Conservation (phyloP, 2,797 vertebrate species). For the Catamblyrhynchus diadema region DNA sequence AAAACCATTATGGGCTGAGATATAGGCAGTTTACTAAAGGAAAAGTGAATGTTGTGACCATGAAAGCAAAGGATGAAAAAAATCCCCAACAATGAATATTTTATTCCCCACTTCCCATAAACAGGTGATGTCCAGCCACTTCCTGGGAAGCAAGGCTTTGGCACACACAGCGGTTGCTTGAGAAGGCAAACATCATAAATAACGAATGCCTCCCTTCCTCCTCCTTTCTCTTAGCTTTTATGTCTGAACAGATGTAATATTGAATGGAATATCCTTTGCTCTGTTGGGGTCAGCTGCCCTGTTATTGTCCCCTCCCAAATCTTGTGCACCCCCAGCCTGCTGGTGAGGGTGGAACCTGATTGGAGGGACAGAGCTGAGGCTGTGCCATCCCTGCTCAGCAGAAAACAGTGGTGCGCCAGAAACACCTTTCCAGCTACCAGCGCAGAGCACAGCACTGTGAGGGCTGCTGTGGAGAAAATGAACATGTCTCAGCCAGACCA, state of each 20-base stretch:
- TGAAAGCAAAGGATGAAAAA: neutral
- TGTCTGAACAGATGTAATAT: neutral
- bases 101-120: neutral
- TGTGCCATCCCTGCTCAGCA: neutral
- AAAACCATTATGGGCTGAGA: neutral
- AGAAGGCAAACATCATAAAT: neutral
- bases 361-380: neutral
- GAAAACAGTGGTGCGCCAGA: neutral
- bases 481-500: fast-evolving
- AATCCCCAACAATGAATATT: neutral
- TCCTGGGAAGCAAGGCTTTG: neutral
- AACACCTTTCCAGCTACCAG: neutral
- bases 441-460: fast-evolving
- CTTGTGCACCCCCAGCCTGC: neutral
- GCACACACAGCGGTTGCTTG: fast-evolving
- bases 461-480: neutral
- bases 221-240: neutral
- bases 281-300: neutral
- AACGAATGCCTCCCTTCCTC: neutral
- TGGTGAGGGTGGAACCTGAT: neutral
- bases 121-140: neutral
- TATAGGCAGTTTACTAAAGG: neutral
- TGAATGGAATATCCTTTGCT: neutral
- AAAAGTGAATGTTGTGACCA: neutral
- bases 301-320: neutral